phyloP scores from a whole-genome alignment of 2,888 invertebrate species.

The Escarpia spicata region DNA sequence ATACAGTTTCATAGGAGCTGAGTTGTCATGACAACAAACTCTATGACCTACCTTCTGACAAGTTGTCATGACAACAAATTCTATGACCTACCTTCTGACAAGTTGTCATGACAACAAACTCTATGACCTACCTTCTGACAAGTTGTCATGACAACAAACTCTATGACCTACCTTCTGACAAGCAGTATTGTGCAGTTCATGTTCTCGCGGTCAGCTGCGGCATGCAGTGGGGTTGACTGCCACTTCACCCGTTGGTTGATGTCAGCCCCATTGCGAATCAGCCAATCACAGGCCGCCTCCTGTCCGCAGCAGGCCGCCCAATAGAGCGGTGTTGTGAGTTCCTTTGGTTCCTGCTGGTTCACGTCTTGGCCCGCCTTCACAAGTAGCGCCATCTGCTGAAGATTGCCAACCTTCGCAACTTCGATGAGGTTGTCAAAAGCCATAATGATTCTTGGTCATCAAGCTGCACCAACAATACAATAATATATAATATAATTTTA shows the following conservation, averaged over 20 bases:
- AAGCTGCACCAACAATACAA: background rate
- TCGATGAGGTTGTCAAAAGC: background rate
- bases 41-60: slow-evolving; percentile 29
- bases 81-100: slow-evolving; percentile 29
- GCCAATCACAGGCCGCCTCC: slow-evolving; percentile 29
- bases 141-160: background rate
- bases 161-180: slow-evolving; percentile 29
- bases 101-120: background rate
- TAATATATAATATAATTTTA: too few species aligned
- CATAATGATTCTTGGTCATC: background rate
- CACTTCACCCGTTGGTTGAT: slow-evolving; percentile 26
- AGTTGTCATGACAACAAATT: background rate
- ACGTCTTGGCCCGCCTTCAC: background rate
- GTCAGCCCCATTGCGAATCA: slow-evolving; percentile 33
- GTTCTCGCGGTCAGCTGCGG: slow-evolving; percentile 36
- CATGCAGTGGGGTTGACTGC: slow-evolving; percentile 34
- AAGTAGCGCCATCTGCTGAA: background rate
- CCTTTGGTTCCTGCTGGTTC: background rate
- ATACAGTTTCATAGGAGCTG: background rate
- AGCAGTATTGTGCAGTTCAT: slow-evolving; percentile 33
- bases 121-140: slow-evolving; percentile 29
- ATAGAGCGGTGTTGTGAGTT: slow-evolving; percentile 31
- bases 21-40: background rate
- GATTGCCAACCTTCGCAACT: background rate
- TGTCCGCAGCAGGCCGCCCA: slow-evolving; percentile 38